These are phyloP conservation scores for Pygoscelis adeliae DNA, from an alignment of 2,113 vertebrate species.

Conservation along the genomic window DNA sequence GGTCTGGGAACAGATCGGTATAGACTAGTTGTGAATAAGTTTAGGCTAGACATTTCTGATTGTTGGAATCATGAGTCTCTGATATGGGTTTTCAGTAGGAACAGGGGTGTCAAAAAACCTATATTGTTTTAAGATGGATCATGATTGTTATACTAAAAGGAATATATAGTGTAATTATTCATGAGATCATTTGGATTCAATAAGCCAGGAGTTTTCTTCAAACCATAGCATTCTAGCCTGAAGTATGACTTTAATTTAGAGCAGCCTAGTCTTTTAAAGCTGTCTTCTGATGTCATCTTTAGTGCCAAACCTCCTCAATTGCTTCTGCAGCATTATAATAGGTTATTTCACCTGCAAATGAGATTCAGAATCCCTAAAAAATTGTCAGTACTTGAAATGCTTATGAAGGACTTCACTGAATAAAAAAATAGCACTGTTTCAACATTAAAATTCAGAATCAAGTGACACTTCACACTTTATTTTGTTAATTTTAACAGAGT, in stretches of 20 bases:
- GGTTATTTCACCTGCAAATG: conserved; percentile 35
- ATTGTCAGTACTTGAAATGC: neutral
- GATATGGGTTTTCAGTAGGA: neutral
- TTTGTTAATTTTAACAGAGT: conserved; percentile 66
- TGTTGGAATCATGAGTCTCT: neutral
- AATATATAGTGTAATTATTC: neutral
- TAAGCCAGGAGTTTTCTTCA: neutral
- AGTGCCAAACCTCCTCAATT: neutral
- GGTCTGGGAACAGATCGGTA: neutral
- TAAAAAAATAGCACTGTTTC: conserved; percentile 49
- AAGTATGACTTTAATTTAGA: neutral
- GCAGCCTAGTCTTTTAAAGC: neutral
- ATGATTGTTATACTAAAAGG: neutral
- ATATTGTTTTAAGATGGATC: neutral
- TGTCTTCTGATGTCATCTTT: neutral
- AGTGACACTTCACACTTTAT: conserved; percentile 68
- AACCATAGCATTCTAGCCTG: neutral
- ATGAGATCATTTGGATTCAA: neutral
- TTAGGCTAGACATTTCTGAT: neutral
- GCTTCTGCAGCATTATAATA: neutral
- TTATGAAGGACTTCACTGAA: conserved; percentile 37
- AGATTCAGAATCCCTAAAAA: conserved; percentile 24
- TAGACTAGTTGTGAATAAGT: neutral
- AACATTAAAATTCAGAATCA: conserved; percentile 61
- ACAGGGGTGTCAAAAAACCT: neutral